Base-by-base conservation (phyloP, 2,113 vertebrate species). In the Terrapene triunguis region DNA sequence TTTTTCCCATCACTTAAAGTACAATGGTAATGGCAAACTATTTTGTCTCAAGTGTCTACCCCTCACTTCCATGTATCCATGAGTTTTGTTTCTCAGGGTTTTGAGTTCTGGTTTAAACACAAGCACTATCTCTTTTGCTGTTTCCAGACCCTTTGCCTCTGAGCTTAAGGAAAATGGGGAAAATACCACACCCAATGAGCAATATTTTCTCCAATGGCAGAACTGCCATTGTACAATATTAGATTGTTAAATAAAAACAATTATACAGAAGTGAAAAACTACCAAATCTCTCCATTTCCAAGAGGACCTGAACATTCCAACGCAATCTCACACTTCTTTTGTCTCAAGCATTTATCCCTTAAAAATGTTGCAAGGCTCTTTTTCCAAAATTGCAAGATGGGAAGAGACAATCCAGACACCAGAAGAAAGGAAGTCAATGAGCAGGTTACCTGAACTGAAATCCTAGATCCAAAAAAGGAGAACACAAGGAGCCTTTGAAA, bases 361-460 rank as follows among this genome's bases (percentile, higher is more conserved):
- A 38, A 25, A 35, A 13, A 54, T 54, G 8, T 32, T 11, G 50
- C 25, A 74, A 79, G 11, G 42, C 25, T 84, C 74, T 54, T 51
- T 55, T 4, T 17, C 59, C 54, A 69, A 59, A 54, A 8, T 51
- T 95, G 55, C 74, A 92, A 94, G 24, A 89, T 80, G 62, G n/a
- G 83, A 80, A 92, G 38, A 89, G 69, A 92, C n/a, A 76, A 69
- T 90, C 19, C 89, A 93, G 47, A 32, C 32, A 87, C 10, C 13
- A 92, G 69, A 57, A 27, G 11, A 94, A 96, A 96, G 59, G 38
- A 96, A 94, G 90, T 62, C 81, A 93, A 22, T 87, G 80, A 95
- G 83, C 44, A 95, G 82, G 29, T 51, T 86, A 90, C 89, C 7
- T 88, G 38, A 92, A 84, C 29, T 85, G 83, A 96, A 95, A 93